Conservation (phyloP, 2,797 vertebrate genomes). For the Sternarchorhynchus goeldii region DNA sequence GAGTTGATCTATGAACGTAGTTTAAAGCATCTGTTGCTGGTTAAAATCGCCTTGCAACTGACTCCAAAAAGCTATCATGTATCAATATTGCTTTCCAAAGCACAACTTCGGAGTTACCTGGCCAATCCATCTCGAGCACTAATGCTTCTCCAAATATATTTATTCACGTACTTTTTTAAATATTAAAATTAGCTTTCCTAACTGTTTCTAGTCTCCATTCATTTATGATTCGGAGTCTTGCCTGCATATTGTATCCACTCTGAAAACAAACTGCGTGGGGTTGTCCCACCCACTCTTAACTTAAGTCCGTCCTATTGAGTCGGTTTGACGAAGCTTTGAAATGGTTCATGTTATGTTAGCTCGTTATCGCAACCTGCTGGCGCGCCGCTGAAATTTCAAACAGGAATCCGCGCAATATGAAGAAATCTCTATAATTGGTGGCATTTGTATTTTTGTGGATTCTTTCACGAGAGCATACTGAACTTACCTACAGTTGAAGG, state of each 20-base stretch:
- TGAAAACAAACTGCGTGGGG: slow-evolving; percentile 57
- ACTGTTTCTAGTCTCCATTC: slow-evolving; percentile 76
- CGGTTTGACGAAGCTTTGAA: slow-evolving; percentile 15
- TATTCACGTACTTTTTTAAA: slow-evolving; percentile 50
- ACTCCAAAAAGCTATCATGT: slow-evolving; percentile 62
- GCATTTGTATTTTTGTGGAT: neutral
- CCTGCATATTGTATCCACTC: slow-evolving; percentile 62
- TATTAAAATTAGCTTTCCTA: slow-evolving; percentile 68
- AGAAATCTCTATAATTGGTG: neutral
- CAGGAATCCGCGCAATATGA: neutral
- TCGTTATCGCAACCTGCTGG: slow-evolving; percentile 55
- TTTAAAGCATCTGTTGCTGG: slow-evolving; percentile 32
- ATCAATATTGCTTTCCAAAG: slow-evolving; percentile 59
- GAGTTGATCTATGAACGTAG: neutral
- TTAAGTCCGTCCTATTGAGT: neutral
- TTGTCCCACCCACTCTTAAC: slow-evolving; percentile 58
- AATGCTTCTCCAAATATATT: slow-evolving; percentile 39
- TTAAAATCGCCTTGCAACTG: slow-evolving; percentile 1
- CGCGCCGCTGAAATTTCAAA: slow-evolving; percentile 2
- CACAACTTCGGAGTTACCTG: slow-evolving; percentile 52
- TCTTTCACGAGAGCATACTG: neutral
- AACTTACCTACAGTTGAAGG: no score
- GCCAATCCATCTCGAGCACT: slow-evolving; percentile 71
- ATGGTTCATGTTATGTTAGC: no score
- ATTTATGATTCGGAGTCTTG: slow-evolving; percentile 71